Conservation (phyloP, 2,888 invertebrate species). For the Zygothrica quintamaculata region DNA sequence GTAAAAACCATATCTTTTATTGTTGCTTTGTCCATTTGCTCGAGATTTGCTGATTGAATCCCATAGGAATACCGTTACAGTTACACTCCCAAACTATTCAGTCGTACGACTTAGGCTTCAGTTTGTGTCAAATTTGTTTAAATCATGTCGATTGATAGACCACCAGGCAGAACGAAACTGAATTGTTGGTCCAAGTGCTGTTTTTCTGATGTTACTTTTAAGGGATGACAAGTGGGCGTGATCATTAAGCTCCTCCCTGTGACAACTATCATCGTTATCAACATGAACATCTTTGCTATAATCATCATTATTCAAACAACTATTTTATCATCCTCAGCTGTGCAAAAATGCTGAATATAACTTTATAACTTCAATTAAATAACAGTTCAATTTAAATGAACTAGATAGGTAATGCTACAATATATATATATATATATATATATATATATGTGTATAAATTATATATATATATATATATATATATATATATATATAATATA, state of each 20-base stretch:
- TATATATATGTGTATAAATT: too few species aligned
- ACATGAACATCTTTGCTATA: too few species aligned
- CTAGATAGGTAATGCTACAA: too few species aligned
- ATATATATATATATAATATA: too few species aligned
- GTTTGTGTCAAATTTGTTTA: slow-evolving; percentile 66
- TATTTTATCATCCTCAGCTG: too few species aligned
- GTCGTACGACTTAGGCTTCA: slow-evolving; percentile 45
- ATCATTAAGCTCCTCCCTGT: slow-evolving; percentile 38
- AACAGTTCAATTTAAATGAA: too few species aligned
- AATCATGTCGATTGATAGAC: slow-evolving; percentile 44
- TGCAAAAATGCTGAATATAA: too few species aligned
- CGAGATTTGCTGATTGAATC: slow-evolving; percentile 56
- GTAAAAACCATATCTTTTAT: neutral
- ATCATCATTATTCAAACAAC: too few species aligned
- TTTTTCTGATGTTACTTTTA: slow-evolving; percentile 3
- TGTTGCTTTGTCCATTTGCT: slow-evolving; percentile 15
- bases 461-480: too few species aligned
- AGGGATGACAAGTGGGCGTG: slow-evolving; percentile 51
- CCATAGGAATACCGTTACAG: slow-evolving; percentile 37
- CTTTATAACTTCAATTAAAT: too few species aligned
- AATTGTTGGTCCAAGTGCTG: slow-evolving; percentile 28
- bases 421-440: too few species aligned
- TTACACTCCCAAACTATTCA: slow-evolving; percentile 37
- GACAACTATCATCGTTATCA: too few species aligned
- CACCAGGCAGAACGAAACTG: slow-evolving; percentile 25